Percentiles rank a stretch among this genome's conserved stretches.
Conservation (phyloP, 2,888 invertebrate species). For the Deilephila porcellus region DNA sequence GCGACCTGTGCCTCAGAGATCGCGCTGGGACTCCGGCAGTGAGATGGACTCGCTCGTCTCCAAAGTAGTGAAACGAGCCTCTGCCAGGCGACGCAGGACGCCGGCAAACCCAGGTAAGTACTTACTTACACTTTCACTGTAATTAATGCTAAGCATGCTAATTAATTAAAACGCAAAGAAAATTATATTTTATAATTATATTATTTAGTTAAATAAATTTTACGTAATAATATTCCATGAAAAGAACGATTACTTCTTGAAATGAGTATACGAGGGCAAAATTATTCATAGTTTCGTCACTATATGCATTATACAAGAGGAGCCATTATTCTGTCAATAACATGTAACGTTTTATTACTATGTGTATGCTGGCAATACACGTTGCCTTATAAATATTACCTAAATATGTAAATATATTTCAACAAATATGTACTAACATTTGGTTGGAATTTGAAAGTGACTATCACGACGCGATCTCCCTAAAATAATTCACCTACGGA, state of each 20-base stretch:
- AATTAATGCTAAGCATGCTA: constrained; percentile 7
- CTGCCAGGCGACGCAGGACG: constrained; percentile 85
- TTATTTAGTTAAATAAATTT: neutral
- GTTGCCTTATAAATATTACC: neutral
- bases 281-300: neutral
- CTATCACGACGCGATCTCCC: neutral
- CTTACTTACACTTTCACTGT: constrained; percentile 13
- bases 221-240: neutral
- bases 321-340: neutral
- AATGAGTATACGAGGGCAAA: neutral
- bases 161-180: neutral
- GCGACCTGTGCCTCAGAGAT: constrained; percentile 62
- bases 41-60: constrained; percentile 86
- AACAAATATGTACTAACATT: neutral
- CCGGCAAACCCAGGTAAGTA: constrained; percentile 76
- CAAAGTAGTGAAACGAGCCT: constrained; percentile 87
- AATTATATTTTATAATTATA: neutral
- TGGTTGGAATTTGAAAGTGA: constrained; percentile 11
- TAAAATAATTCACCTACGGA: neutral
- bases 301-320: neutral
- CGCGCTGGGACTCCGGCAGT: constrained; percentile 80
- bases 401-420: neutral
- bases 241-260: neutral
- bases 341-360: neutral
- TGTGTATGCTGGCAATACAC: neutral